These are phyloP conservation scores for Sphenodon punctatus DNA, from an alignment of 2,797 vertebrate genomes.

Conservation along the genomic window DNA sequence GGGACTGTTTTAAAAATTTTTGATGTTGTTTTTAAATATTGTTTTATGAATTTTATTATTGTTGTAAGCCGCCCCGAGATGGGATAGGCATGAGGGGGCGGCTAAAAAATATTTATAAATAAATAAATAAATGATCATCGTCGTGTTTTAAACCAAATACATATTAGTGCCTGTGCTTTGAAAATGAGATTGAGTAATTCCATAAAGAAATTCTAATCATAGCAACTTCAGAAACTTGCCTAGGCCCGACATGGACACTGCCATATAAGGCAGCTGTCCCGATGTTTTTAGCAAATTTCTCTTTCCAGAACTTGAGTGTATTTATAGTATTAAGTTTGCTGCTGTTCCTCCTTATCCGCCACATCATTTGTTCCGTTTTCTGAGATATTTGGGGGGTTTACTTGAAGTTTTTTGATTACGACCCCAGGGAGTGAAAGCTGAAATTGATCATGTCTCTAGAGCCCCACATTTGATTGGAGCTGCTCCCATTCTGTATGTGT, in stretches of 20 bases:
- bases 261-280: background rate
- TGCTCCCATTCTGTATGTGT: background rate
- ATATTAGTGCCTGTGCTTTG: too few relatives aligned
- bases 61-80: too few relatives aligned
- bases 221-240: background rate
- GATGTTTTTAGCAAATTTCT: background rate
- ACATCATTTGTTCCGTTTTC: too few relatives aligned
- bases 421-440: background rate
- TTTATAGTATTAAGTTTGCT: background rate
- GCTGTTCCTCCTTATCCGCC: too few relatives aligned
- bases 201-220: background rate
- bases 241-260: background rate
- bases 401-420: conserved; percentile 5
- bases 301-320: too few relatives aligned
- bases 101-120: too few relatives aligned
- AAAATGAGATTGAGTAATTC: too few relatives aligned
- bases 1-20: too few relatives aligned
- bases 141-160: background rate
- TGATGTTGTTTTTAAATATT: too few relatives aligned
- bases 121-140: background rate
- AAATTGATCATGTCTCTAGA: background rate
- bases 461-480: background rate
- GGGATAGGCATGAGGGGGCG: too few relatives aligned
- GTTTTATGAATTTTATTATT: too few relatives aligned
- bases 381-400: too few relatives aligned